These are phyloP conservation scores for Epistrophe grossulariae DNA, from an alignment of 2,888 invertebrate species.

Conservation along the genomic window DNA sequence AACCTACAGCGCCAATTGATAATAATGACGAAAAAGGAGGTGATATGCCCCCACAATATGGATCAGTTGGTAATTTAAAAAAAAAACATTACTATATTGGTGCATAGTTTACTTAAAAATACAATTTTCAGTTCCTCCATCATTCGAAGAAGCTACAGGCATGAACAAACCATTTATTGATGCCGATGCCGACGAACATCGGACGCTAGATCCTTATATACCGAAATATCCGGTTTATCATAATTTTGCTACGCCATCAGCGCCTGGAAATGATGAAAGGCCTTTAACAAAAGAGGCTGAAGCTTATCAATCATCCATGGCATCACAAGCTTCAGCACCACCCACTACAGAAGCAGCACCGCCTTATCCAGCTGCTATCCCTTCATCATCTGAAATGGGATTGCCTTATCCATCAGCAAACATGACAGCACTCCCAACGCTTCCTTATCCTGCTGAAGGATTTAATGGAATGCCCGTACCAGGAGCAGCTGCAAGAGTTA, in stretches of 20 bases:
- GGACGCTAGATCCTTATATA: constrained; percentile 78
- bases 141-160: constrained; percentile 78
- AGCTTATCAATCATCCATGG: not conserved
- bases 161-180: constrained; percentile 78
- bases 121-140: constrained; percentile 77
- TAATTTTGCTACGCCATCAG: constrained; percentile 76
- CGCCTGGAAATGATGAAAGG: not conserved
- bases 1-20: constrained; percentile 78
- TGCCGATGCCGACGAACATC: constrained; percentile 77
- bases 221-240: constrained; percentile 80
- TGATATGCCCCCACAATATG: constrained; percentile 79
- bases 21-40: constrained; percentile 48
- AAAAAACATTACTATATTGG: not conserved
- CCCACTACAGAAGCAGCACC: not conserved
- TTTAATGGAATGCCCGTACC: constrained; percentile 28
- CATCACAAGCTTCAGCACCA: constrained; percentile 6
- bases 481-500: not conserved
- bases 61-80: constrained; percentile 77
- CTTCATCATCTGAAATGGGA: not conserved
- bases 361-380: not conserved
- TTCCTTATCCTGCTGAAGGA: constrained; percentile 37
- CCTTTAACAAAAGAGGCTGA: constrained; percentile 22
- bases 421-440: not conserved
- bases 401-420: constrained; percentile 15
- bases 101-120: not conserved